Conservation (phyloP, 37 sponge, comb jelly and placozoan genomes). For the Ianthella basta region DNA sequence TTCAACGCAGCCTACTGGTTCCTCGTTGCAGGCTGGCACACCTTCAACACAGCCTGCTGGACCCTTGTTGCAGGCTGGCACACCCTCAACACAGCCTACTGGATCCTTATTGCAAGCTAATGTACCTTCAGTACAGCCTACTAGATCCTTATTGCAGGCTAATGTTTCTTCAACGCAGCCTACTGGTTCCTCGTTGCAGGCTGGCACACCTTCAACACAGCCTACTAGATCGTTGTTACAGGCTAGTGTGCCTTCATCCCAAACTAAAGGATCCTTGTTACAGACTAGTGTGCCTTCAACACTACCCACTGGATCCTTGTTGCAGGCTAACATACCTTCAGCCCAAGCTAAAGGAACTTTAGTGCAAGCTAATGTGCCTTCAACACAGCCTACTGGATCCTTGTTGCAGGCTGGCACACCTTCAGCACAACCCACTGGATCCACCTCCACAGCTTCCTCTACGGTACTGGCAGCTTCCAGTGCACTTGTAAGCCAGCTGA, state of each 20-base stretch:
- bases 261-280: not conserved
- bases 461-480: not conserved
- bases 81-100: not conserved
- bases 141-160: not conserved
- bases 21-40: not conserved
- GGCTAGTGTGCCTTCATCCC: not conserved
- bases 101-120: not conserved
- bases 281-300: not conserved
- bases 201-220: not conserved
- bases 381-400: not conserved
- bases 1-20: not conserved
- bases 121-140: not conserved
- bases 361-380: not conserved
- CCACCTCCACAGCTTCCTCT: not conserved
- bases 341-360: not conserved
- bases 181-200: not conserved
- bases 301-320: not conserved
- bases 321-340: not conserved
- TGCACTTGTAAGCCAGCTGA: not conserved
- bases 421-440: no score
- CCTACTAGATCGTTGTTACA: not conserved
- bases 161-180: not conserved
- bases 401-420: not conserved
- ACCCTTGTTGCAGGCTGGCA: not conserved
- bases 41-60: not conserved